Evolutionary conservation across 53 echinoderm and acorn worm genomes (phyloP).

Genomic region (Glandiceps talaboti): DNA sequence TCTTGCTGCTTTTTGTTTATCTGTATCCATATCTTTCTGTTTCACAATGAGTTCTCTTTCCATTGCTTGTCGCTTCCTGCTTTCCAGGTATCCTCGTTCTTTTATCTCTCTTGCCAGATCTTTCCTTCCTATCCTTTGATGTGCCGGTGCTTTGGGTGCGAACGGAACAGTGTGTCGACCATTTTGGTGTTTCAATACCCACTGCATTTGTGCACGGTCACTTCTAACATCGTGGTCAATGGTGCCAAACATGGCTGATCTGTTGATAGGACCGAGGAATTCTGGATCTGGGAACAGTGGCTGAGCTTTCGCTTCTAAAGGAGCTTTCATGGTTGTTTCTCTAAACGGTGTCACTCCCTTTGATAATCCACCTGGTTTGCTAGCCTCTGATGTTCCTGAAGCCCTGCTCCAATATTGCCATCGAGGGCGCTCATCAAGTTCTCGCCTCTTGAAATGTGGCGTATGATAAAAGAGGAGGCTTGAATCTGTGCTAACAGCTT

Average conservation of each 20-base stretch:
- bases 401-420: not conserved
- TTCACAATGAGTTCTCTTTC: conserved; percentile 55
- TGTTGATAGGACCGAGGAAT: conserved; percentile 32
- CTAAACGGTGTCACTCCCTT: conserved; percentile 37
- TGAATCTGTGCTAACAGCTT: conserved; percentile 63
- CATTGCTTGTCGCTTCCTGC: conserved; percentile 45
- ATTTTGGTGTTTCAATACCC: conserved; percentile 49
- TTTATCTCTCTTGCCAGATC: conserved; percentile 74
- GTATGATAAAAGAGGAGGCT: conserved; percentile 35
- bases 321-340: conserved; percentile 60
- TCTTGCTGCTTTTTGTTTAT: conserved; percentile 50
- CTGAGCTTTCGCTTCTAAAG: conserved; percentile 52
- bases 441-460: conserved; percentile 9
- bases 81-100: conserved; percentile 60
- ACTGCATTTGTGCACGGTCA: conserved; percentile 55
- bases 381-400: conserved; percentile 1
- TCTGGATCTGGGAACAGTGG: conserved; percentile 47
- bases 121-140: conserved; percentile 35
- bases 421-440: conserved; percentile 17
- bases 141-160: conserved; percentile 21
- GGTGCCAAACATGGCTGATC: conserved; percentile 28
- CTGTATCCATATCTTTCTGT: conserved; percentile 24
- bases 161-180: conserved; percentile 12
- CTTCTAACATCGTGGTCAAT: conserved; percentile 35
- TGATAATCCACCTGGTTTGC: not conserved